A percentile compares a stretch with the other conserved stretches of the same genome.
Conservation (phyloP, 2,888 invertebrate genomes). For the Hipparchia semele region DNA sequence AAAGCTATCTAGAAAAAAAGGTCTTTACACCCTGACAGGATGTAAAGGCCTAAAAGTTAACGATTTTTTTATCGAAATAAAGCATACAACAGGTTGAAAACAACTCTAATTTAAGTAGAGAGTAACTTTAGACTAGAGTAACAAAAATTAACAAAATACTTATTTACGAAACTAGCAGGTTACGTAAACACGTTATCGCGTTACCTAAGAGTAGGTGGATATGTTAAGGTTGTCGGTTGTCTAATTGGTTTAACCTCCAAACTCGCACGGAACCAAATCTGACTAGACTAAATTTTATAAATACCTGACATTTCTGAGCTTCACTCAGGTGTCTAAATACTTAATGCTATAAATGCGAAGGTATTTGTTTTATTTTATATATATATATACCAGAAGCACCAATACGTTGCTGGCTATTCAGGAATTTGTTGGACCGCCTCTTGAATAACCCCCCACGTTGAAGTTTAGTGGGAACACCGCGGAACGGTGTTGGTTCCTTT, state of each 20-base stretch:
- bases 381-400: no score
- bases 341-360: no score
- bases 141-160: neutral
- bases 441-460: no score
- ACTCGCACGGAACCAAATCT: slow-evolving; percentile 12
- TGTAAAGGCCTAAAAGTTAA: no score
- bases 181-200: slow-evolving; percentile 15
- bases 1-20: no score
- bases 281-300: slow-evolving; percentile 10
- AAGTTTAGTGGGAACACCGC: no score
- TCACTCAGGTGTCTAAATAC: neutral
- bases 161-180: slow-evolving; percentile 18
- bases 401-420: no score
- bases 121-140: neutral
- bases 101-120: neutral
- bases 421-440: no score
- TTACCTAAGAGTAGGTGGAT: slow-evolving; percentile 3
- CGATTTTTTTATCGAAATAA: no score
- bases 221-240: slow-evolving; percentile 34
- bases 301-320: neutral
- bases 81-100: neutral
- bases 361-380: no score
- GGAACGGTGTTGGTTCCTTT: no score
- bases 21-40: no score
- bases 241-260: slow-evolving; percentile 38